These are phyloP conservation scores for Augochlorella aurata DNA, from an alignment of 2,888 invertebrate species.

Conservation along the genomic window DNA sequence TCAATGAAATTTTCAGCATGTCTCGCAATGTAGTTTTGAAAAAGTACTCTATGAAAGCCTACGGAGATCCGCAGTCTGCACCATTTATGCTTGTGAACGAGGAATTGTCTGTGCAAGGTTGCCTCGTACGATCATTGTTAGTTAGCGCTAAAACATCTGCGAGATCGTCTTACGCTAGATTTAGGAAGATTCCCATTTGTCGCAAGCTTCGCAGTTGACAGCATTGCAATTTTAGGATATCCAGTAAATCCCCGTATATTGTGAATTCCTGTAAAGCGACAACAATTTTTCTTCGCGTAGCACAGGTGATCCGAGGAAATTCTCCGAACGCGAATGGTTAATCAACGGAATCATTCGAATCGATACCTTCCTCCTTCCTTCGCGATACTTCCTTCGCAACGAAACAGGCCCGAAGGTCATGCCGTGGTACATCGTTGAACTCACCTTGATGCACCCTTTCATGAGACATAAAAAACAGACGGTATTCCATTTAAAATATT, in stretches of 20 bases:
- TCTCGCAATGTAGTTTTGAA: too few relatives aligned
- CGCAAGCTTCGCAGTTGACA: too few relatives aligned
- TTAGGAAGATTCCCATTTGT: too few relatives aligned
- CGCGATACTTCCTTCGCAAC: background rate
- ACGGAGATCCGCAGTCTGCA: too few relatives aligned
- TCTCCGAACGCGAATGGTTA: background rate
- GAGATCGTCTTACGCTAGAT: background rate
- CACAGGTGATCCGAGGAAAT: too few relatives aligned
- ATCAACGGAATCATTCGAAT: background rate
- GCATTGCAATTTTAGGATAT: too few relatives aligned
- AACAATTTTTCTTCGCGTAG: too few relatives aligned
- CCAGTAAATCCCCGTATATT: too few relatives aligned
- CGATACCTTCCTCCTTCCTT: background rate
- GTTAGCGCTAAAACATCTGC: background rate
- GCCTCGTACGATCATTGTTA: background rate
- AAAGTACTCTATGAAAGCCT: too few relatives aligned
- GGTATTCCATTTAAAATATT: background rate
- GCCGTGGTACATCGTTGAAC: background rate
- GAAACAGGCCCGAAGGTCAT: background rate
- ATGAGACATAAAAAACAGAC: background rate
- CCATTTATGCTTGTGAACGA: background rate
- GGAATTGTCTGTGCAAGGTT: background rate
- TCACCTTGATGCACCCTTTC: constrained; percentile 1
- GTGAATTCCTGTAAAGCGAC: too few relatives aligned
- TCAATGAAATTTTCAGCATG: too few relatives aligned